Percentiles rank a stretch among this genome's conserved stretches.
Evolutionary conservation across 2,797 vertebrate species (phyloP).

Genomic region (Thripadectes ignobilis): DNA sequence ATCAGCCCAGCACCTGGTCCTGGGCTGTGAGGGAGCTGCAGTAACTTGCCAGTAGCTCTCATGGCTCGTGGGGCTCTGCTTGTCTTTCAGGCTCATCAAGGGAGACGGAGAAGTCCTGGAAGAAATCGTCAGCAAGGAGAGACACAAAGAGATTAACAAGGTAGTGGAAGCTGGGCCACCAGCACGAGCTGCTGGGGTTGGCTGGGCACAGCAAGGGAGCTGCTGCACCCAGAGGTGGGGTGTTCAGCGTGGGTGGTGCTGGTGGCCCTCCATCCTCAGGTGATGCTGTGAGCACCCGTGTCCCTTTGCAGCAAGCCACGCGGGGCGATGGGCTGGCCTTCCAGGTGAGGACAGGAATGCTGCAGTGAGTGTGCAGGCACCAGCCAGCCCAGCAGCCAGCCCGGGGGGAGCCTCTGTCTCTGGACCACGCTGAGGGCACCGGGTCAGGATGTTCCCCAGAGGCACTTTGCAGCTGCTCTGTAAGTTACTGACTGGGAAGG

Average conservation of each 20-base stretch:
- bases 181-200: neutral
- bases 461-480: neutral
- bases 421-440: neutral
- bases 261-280: neutral
- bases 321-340: conserved; percentile 88
- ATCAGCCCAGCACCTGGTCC: neutral
- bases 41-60: neutral
- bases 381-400: neutral
- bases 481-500: conserved; percentile 39
- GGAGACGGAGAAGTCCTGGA: conserved; percentile 96
- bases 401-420: neutral
- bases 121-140: conserved; percentile 92
- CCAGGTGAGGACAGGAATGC: conserved; percentile 84
- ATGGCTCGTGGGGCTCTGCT: fast-evolving
- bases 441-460: neutral
- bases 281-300: fast-evolving
- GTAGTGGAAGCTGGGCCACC: conserved; percentile 62
- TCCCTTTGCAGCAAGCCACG: conserved; percentile 84
- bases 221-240: neutral
- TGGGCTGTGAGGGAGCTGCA: neutral
- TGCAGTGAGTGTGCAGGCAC: conserved; percentile 27
- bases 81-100: conserved; percentile 85
- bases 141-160: conserved; percentile 95
- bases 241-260: fast-evolving
- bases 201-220: neutral